Conservation (phyloP, 2,113 vertebrate species). For the Chiloscyllium plagiosum region DNA sequence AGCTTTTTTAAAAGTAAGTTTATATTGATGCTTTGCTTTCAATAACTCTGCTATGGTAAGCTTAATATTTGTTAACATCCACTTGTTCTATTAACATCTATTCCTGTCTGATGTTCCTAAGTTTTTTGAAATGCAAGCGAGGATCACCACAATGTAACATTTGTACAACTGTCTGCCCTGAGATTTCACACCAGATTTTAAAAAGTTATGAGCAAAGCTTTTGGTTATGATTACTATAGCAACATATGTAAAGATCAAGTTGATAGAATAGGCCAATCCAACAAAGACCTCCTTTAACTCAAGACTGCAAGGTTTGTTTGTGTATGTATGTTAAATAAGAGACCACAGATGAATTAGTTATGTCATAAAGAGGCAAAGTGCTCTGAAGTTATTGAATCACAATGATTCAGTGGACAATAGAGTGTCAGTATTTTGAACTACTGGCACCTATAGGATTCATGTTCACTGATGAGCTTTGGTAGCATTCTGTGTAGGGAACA, state of each 20-base stretch:
- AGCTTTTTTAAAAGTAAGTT: background rate
- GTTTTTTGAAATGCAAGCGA: background rate
- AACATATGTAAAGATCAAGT: background rate
- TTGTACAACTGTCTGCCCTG: background rate
- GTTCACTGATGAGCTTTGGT: background rate
- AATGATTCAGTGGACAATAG: background rate
- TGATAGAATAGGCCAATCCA: background rate
- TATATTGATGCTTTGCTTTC: background rate
- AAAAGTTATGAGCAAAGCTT: background rate
- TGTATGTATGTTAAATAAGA: background rate
- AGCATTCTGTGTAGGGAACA: background rate
- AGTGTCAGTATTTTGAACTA: background rate
- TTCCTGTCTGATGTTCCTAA: background rate
- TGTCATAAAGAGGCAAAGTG: background rate
- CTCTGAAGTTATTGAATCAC: background rate
- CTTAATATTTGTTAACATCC: background rate
- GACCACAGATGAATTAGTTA: background rate
- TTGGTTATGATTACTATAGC: background rate
- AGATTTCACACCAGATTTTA: background rate
- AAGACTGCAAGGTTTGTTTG: background rate
- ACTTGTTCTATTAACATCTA: background rate
- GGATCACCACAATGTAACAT: background rate
- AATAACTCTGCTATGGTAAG: background rate
- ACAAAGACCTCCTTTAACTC: background rate
- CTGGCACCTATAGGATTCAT: background rate